These are phyloP conservation scores for Rhadinocentrus ornatus DNA, from an alignment of 2,797 vertebrate genomes.

Conservation along the genomic window DNA sequence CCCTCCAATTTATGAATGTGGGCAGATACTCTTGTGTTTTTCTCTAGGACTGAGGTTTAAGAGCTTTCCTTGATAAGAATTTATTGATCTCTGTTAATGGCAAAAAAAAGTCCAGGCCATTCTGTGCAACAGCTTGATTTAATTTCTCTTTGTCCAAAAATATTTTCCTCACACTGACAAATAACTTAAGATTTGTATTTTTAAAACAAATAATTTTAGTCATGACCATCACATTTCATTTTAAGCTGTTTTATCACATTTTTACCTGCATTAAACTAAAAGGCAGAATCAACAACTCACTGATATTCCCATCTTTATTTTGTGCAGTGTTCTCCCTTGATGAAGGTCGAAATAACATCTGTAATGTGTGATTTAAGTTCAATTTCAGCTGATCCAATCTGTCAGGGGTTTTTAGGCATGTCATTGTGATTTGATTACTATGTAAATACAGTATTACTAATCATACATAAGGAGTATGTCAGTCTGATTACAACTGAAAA, in stretches of 20 bases:
- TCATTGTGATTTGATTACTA: background rate
- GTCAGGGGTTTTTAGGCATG: background rate
- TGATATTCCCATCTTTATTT: slow-evolving; percentile 11
- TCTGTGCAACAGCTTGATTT: background rate
- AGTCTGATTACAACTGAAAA: slow-evolving; percentile 8
- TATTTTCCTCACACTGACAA: background rate
- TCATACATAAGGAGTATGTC: background rate
- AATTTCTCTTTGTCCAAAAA: background rate
- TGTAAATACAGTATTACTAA: background rate
- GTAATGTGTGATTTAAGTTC: slow-evolving; percentile 10
- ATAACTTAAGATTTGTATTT: too few species aligned
- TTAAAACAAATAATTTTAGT: background rate
- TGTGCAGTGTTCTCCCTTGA: slow-evolving; percentile 2
- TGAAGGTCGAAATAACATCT: slow-evolving; percentile 7
- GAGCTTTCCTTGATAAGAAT: slow-evolving; percentile 39
- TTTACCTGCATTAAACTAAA: background rate
- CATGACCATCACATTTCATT: background rate
- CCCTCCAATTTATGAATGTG: slow-evolving; percentile 84
- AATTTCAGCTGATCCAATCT: background rate
- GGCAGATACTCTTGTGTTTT: slow-evolving; percentile 76
- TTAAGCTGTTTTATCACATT: background rate
- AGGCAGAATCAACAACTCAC: slow-evolving; percentile 5
- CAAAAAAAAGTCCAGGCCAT: background rate
- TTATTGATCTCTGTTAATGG: slow-evolving; percentile 30
- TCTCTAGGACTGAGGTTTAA: slow-evolving; percentile 58